Evolutionary conservation across 2,113 vertebrate species (phyloP), one percentile per base, ranked within the genome.

Genomic region (Scopus umbretta): DNA sequence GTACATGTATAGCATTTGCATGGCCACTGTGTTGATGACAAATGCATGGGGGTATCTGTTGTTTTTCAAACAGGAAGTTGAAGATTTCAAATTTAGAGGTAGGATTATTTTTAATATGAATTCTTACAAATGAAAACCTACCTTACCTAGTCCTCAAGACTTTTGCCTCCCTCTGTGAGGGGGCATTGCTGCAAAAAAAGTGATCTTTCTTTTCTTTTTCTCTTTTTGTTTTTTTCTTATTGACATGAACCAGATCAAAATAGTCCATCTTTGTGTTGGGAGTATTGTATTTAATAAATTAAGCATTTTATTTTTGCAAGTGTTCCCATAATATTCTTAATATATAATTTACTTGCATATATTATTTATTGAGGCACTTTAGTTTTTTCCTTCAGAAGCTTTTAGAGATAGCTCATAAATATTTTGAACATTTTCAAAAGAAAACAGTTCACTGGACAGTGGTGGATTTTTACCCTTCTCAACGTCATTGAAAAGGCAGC

Each of bases 111-210:
- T 88, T 81, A 55, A 82, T 86, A 90, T 95, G 75, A 88, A 47
- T 66, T 80, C 71, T 88, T 72, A 96, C 45, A 56, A 81, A 88
- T 90, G 82, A 66, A 80, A 95, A 82, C 92, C 88, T 59, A n/a
- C 20, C 56, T 59, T 95, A 84, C 95, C 92, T 95, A 58, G 87
- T 96, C 92, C 95, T 96, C 92, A 94, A 97, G 89, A 90, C 94
- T 40, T 93, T 92, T 96, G 97, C 93, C 95, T 96, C 93, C 96
- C 96, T 97, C 97, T 95, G 67, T 97, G 97, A 97, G 97, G 96
- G 97, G 73, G 88, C 88, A 83, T 96, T 75, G 90, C 73, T 96
- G 91, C 38, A 85, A 86, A 88, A 88, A 63, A 95, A 79, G 70
- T 81, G 88, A 74, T 91, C 86, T 95, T 94, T 95, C 94, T 80